These are phyloP conservation scores for Helogale parvula DNA, from an alignment of 2,113 vertebrate genomes.

Conservation along the genomic window DNA sequence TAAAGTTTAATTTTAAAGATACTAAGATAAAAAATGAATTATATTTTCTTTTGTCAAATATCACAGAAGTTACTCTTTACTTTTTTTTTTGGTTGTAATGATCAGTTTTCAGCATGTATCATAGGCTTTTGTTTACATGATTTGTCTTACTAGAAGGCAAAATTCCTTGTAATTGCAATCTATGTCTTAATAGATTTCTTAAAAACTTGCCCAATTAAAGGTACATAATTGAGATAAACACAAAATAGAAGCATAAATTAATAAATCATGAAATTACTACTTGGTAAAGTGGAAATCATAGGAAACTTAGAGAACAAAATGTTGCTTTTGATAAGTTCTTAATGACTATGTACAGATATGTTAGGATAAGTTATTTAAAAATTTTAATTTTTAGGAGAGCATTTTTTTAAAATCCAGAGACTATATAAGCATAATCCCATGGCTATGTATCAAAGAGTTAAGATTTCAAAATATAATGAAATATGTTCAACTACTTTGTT, in stretches of 20 bases:
- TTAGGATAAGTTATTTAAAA: background rate
- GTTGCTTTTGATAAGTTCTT: background rate
- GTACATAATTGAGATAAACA: background rate
- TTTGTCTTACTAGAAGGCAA: constrained; percentile 8
- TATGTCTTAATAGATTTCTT: background rate
- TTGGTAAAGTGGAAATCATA: background rate
- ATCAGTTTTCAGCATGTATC: background rate
- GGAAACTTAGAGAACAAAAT: background rate
- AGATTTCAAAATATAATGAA: background rate
- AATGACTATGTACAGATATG: background rate
- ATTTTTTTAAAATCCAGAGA: background rate
- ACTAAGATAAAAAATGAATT: constrained; percentile 7
- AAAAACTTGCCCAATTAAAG: background rate
- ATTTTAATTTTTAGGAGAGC: background rate
- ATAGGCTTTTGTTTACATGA: background rate
- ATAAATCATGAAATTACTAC: background rate
- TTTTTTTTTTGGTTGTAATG: constrained; percentile 25
- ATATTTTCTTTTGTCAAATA: constrained; percentile 22
- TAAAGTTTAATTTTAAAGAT: background rate
- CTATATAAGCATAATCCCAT: background rate
- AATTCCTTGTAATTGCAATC: background rate
- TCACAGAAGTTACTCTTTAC: background rate
- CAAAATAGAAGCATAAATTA: background rate
- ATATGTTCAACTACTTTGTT: background rate
- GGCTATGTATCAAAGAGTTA: background rate